Evolutionary conservation across 2,888 invertebrate genomes (phyloP).

Genomic region (Phortica okadai): DNA sequence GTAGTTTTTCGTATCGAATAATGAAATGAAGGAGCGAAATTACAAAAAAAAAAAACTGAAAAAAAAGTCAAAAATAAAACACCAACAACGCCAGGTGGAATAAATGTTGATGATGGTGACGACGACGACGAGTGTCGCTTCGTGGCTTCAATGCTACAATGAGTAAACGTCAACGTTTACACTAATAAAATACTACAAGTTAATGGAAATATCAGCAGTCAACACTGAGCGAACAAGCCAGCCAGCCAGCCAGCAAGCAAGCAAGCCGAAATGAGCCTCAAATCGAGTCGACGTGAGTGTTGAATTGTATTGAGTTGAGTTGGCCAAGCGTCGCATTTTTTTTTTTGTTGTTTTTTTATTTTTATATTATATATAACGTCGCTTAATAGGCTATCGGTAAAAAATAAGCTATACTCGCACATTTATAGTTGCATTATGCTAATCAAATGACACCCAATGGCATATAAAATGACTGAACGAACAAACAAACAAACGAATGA

Average conservation of each 20-base stretch:
- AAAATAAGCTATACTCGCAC: slow-evolving; percentile 55
- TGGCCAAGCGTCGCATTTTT: not conserved
- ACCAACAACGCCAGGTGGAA: slow-evolving; percentile 24
- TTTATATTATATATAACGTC: not conserved
- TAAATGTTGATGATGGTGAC: slow-evolving; percentile 23
- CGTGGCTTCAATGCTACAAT: slow-evolving; percentile 51
- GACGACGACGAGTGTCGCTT: slow-evolving; percentile 27
- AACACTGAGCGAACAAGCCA: not conserved
- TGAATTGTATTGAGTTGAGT: not conserved
- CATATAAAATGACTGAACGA: slow-evolving; percentile 46
- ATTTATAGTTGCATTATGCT: slow-evolving; percentile 70
- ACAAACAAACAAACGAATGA: slow-evolving; percentile 41
- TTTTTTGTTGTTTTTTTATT: not conserved
- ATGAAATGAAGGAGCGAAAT: not conserved
- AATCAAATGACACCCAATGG: slow-evolving; percentile 70
- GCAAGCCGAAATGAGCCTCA: not conserved
- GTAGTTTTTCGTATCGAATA: not conserved
- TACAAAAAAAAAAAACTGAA: slow-evolving; percentile 1
- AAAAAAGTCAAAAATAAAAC: not conserved
- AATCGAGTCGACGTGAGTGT: not conserved
- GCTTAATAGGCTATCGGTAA: slow-evolving; percentile 58
- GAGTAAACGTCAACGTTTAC: slow-evolving; percentile 65
- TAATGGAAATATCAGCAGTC: slow-evolving; percentile 60
- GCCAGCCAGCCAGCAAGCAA: not conserved
- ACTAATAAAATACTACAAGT: slow-evolving; percentile 60